Base-by-base conservation (phyloP, 2,888 invertebrate genomes). In the Brachypalpus laphriformis region DNA sequence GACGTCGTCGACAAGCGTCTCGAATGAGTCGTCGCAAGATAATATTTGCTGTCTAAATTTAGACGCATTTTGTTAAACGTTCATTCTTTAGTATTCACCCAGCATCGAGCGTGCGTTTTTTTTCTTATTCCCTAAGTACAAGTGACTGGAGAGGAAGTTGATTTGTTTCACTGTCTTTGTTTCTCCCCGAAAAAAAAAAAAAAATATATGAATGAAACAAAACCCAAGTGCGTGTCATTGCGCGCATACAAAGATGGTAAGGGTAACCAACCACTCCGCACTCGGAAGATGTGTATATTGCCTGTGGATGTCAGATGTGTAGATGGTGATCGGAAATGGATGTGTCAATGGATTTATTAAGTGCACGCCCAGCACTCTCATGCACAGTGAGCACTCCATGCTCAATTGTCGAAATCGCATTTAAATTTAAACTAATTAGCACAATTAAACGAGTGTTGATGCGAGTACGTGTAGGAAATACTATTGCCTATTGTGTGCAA, bases 1-100 rank as follows among this genome's bases (percentile, higher is more conserved):
- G 66, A 11, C 45, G 34, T 31, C 20, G 71, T 31, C 51, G 59
- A 77, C 66, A 63, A 72, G 63, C 68, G 80, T 80, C 80, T 80
- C 59, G 65, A 59, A 65, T 65, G 61, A 57, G 74, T 45, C 47
- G 74, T 45, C 47, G 59, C 59, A 70, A 81, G 85, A 85, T 81
- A 80, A 81, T 75, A 76, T 75, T 68, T 76, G 57, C 66, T 57
- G 66, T 85, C 85, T 85, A 81, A 85, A 85, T 71, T 85, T 85
- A 85, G 80, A 85, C 81, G 71, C 76, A 54, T 71, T 80, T 75
- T 71, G 83, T 80, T 80, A 80, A 74, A 75, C 74, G 70, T 59
- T 80, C 75, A 76, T 85, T 66, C 81, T 85, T 85, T 85, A 81
- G 70, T 85, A 85, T 85, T 85, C 85, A 81, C 59, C 56, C 71